Conservation (phyloP, 2,113 vertebrate genomes). For the Upupa epops region DNA sequence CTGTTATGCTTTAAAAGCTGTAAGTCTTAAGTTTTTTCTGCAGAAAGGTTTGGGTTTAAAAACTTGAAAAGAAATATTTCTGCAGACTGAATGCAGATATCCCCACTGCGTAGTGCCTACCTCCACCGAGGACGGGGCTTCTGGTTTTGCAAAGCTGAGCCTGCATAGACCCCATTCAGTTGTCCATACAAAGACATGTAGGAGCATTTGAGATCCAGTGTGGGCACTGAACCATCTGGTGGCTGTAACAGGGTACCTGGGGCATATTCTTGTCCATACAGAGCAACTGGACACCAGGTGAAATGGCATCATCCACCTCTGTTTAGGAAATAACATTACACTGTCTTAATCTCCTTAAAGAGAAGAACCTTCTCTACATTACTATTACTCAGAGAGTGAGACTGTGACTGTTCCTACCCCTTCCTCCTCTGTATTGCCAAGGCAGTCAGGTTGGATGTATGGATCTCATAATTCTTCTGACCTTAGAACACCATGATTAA, state of each 20-base stretch:
- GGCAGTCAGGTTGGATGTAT: neutral
- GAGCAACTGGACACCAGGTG: neutral
- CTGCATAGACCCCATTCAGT: rapidly evolving
- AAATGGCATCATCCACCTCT: neutral
- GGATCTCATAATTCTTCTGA: neutral
- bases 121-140: no score
- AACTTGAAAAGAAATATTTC: no score
- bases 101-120: neutral
- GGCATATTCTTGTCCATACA: neutral
- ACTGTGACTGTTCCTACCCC: neutral
- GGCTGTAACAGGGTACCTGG: neutral
- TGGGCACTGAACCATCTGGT: neutral
- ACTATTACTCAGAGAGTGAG: neutral
- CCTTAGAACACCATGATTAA: neutral
- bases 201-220: neutral
- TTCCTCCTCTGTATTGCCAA: neutral
- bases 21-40: no score
- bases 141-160: neutral
- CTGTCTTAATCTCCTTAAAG: neutral
- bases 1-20: neutral
- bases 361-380: neutral
- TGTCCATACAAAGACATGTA: neutral
- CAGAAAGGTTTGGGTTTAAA: no score
- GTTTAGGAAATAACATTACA: neutral
- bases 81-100: neutral